These are phyloP conservation scores for Nettapus auritus DNA, from an alignment of 2,113 vertebrate genomes.

Conservation along the genomic window DNA sequence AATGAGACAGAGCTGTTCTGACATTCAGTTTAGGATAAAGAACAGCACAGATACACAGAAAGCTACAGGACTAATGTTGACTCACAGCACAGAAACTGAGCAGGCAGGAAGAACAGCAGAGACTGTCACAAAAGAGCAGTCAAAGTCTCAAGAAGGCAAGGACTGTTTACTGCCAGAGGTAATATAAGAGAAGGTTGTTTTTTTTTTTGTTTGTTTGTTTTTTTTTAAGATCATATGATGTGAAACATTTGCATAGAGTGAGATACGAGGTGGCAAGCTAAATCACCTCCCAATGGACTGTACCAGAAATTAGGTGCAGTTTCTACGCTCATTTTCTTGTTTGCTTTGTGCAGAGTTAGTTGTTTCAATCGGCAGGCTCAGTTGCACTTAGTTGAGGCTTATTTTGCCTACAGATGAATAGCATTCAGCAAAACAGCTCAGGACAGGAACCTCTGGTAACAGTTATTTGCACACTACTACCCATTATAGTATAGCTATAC, in stretches of 20 bases:
- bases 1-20: neutral
- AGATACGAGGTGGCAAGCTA: neutral
- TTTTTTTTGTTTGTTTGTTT: rapidly evolving
- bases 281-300: neutral
- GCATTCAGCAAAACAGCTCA: conserved; percentile 25
- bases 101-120: neutral
- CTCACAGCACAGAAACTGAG: neutral
- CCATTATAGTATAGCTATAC: rapidly evolving
- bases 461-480: neutral
- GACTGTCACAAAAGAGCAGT: no score
- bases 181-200: neutral
- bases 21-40: neutral
- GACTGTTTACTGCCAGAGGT: neutral
- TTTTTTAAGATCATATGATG: neutral
- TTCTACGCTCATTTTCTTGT: neutral
- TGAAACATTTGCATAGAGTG: neutral
- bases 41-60: neutral
- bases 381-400: neutral
- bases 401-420: neutral
- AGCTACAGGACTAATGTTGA: neutral
- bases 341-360: conserved; percentile 43
- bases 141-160: neutral
- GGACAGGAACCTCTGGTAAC: neutral
- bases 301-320: conserved; percentile 21
- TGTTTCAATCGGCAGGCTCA: neutral